Base-by-base conservation (phyloP, 2,113 vertebrate species). In the Neotoma lepida region DNA sequence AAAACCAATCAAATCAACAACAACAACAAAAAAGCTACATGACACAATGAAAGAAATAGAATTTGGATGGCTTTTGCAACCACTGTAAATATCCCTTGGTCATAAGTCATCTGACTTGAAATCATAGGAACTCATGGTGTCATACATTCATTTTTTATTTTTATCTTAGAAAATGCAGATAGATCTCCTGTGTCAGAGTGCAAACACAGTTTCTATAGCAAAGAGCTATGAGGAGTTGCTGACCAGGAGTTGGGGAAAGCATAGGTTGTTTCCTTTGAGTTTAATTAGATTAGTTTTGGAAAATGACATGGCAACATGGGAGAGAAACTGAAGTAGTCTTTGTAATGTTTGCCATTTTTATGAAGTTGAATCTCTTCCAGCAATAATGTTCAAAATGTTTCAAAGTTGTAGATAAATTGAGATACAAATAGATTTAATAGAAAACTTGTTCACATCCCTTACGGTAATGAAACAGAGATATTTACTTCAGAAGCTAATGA, bases 241-340 rank as follows among this genome's bases (percentile, higher is more conserved):
- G 80, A 68, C 71, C 12, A 90, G 35, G 18, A 61, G 4, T 77
- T 90, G 89, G 51, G 14, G 20, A 51, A 87, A 84, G 6, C 4
- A 49, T 8, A 56, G 1, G 20, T 24, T 64, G 2, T 22, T 93
- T 13, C 12, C 54, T 61, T 64, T 71, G 56, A 91, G 56, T 80
- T 93, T 66, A 68, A 97, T 91, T 63, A 46, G 49, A 84, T 74
- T 73, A 63, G 41, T 64, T 93, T 85, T 66, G 15, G 49, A 30
- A 96, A 94, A 85, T 66, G 58, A 76, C 30, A 77, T 1, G 26
- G 15, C 9, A 73, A 41, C 9, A 82, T 14, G 56, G 89, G 26
- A 17, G 24, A 35, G 6, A 71, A 3, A 6, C 1, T 66, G 51
- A 71, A 2, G 1, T 6, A 78, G 6, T 68, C 28, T 88, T 41